Conservation (phyloP, 2,113 vertebrate species). For the Cryptotis parvus region DNA sequence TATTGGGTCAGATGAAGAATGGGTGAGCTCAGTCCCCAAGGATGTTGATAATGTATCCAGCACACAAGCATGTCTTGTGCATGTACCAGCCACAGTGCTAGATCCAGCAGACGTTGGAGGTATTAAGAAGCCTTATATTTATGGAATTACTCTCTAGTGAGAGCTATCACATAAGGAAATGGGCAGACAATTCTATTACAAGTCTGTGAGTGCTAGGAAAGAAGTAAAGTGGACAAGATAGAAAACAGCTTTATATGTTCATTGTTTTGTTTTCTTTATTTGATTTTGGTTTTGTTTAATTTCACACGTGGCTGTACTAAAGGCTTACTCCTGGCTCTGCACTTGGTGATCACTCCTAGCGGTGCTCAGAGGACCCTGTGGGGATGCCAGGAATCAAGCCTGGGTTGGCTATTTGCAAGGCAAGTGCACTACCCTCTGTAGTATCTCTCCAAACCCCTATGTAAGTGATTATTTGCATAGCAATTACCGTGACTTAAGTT, state of each 20-base stretch:
- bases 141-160: neutral
- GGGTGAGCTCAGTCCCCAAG: neutral
- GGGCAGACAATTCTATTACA: neutral
- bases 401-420: too few species aligned
- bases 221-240: neutral
- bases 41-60: accelerated
- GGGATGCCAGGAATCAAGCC: too few species aligned
- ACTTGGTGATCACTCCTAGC: too few species aligned
- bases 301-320: too few species aligned
- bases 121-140: neutral
- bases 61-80: accelerated
- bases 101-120: neutral
- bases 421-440: too few species aligned
- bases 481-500: too few species aligned
- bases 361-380: too few species aligned
- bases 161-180: neutral
- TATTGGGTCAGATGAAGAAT: neutral
- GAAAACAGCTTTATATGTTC: neutral
- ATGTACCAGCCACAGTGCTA: neutral
- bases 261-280: too few species aligned
- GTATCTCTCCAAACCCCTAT: too few species aligned
- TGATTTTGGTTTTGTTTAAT: too few species aligned
- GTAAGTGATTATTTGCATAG: too few species aligned
- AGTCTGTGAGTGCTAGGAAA: neutral
- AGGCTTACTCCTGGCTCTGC: too few species aligned